Conservation (phyloP, 2,888 invertebrate genomes). For the Troides aeacus region DNA sequence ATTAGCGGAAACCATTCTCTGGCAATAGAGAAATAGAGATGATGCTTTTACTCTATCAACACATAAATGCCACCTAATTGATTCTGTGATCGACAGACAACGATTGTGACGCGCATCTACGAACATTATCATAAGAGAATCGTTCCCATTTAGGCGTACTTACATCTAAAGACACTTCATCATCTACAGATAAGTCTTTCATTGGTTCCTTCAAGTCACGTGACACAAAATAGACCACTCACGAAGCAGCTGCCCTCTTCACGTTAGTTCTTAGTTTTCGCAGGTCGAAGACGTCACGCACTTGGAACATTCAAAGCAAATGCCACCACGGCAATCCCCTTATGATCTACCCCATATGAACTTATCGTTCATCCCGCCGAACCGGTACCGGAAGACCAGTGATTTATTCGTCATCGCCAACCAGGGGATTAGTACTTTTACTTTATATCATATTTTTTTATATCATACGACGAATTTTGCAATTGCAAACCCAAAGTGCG, state of each 20-base stretch:
- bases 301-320: constrained; percentile 15
- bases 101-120: constrained; percentile 7
- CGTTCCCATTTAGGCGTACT: constrained; percentile 16
- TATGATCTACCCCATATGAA: constrained; percentile 33
- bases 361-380: constrained; percentile 20
- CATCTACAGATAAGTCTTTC: constrained; percentile 7
- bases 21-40: background rate
- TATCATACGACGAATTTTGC: constrained; percentile 2
- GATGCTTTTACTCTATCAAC: background rate
- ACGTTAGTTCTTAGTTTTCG: background rate
- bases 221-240: constrained; percentile 5
- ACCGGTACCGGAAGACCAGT: constrained; percentile 25
- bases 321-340: constrained; percentile 35
- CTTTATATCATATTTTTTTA: background rate
- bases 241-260: constrained; percentile 2
- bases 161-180: constrained; percentile 18
- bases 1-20: constrained; percentile 8
- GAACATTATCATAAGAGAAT: constrained; percentile 22
- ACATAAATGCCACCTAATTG: constrained; percentile 1
- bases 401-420: constrained; percentile 11
- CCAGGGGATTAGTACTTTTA: background rate
- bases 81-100: constrained; percentile 4
- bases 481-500: background rate
- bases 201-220: background rate
- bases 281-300: background rate